phyloP scores from a whole-genome alignment of 2,113 vertebrate genomes.

The Elephantulus edwardii region DNA sequence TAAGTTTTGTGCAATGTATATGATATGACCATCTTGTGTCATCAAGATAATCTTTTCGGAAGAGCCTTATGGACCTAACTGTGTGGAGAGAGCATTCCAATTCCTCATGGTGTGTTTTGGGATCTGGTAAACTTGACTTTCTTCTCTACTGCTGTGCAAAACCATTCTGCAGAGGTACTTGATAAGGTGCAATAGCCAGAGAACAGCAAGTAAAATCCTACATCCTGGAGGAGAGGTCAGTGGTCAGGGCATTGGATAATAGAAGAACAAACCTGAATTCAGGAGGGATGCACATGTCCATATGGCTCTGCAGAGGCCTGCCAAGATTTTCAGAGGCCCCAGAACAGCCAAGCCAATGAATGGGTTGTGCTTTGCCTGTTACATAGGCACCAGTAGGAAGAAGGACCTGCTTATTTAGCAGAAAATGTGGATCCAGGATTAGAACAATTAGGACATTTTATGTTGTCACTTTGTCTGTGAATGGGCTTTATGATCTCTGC shows the following conservation, averaged over 20 bases:
- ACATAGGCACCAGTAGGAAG: not conserved
- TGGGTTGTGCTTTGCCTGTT: not conserved
- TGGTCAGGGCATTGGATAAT: conserved; percentile 39
- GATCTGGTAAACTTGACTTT: not conserved
- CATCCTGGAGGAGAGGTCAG: conserved; percentile 21
- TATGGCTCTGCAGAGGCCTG: conserved; percentile 59
- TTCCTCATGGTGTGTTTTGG: not conserved
- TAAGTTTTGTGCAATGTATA: not conserved
- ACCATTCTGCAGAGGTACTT: not conserved
- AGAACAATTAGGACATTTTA: conserved; percentile 4
- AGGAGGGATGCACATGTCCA: conserved; percentile 50
- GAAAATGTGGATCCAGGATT: not conserved
- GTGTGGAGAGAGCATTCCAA: not conserved
- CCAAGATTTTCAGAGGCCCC: conserved; percentile 49
- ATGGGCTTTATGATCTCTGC: not conserved
- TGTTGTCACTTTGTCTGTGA: not conserved
- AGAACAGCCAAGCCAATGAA: conserved; percentile 8
- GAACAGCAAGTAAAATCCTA: conserved; percentile 34
- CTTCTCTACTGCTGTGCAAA: not conserved
- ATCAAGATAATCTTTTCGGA: not conserved
- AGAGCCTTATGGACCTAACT: not conserved
- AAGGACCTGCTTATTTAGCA: conserved; percentile 3
- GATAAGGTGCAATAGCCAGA: not conserved
- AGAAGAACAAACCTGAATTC: conserved; percentile 47
- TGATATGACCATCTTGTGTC: not conserved